phyloP scores from a whole-genome alignment of 2,888 invertebrate genomes.

The Drosophila anomalata region DNA sequence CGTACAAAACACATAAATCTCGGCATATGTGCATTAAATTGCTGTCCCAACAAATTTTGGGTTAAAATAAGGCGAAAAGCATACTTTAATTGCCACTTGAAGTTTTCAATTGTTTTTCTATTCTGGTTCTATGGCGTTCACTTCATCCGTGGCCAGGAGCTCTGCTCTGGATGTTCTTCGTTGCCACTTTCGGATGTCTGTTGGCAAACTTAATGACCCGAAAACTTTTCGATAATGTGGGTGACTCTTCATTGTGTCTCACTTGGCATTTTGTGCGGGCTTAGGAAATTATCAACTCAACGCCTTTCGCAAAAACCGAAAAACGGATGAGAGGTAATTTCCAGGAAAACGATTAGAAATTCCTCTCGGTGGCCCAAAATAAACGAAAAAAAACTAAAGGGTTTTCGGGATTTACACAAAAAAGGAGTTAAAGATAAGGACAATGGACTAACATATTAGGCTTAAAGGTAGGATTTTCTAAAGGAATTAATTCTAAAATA shows the following conservation, averaged over 20 bases:
- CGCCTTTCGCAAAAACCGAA: constrained; percentile 53
- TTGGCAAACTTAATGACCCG: constrained; percentile 83
- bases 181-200: constrained; percentile 35
- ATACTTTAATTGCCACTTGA: constrained; percentile 64
- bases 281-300: constrained; percentile 68
- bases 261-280: constrained; percentile 45
- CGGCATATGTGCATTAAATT: constrained; percentile 76
- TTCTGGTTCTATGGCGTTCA: constrained; percentile 52
- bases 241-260: constrained; percentile 41
- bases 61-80: constrained; percentile 12
- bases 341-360: constrained; percentile 72
- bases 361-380: constrained; percentile 39
- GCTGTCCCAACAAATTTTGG: constrained; percentile 21
- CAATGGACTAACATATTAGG: constrained; percentile 30
- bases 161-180: constrained; percentile 19
- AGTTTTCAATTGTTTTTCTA: constrained; percentile 73
- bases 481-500: constrained; percentile 3
- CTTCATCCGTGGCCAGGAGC: constrained; percentile 33
- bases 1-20: constrained; percentile 76
- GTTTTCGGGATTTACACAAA: constrained; percentile 27
- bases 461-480: constrained; percentile 6
- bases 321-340: constrained; percentile 67
- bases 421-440: constrained; percentile 46
- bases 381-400: constrained; percentile 16
- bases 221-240: constrained; percentile 83